Evolutionary conservation across 2,113 vertebrate genomes (phyloP).

Genomic region (Ailurus styani): DNA sequence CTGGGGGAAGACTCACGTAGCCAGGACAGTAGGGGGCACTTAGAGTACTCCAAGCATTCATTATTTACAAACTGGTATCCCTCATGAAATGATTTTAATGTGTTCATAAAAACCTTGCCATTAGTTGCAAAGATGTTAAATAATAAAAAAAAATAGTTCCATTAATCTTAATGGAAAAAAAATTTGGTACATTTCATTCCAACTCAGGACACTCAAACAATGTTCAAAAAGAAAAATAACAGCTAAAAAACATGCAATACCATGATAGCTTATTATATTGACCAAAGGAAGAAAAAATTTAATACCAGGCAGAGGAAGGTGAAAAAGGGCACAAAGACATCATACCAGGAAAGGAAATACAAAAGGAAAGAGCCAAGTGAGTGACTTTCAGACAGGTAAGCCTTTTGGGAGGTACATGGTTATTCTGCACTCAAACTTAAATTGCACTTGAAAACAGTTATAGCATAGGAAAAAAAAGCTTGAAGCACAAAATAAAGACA

Average conservation of each 20-base stretch:
- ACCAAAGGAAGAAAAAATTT: not conserved
- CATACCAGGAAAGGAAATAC: not conserved
- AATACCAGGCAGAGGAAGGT: not conserved
- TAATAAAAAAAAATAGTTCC: not conserved
- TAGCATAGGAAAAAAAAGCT: not conserved
- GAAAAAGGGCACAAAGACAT: not conserved
- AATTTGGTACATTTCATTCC: not conserved
- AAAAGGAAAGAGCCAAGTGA: not conserved
- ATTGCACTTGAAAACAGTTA: not conserved
- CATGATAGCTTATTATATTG: not conserved
- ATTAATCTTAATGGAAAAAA: not conserved
- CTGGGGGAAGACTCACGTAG: not conserved
- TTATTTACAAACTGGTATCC: not conserved
- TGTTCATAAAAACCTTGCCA: not conserved
- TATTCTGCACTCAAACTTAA: not conserved
- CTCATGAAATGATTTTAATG: not conserved
- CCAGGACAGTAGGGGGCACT: not conserved
- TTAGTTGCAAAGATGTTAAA: not conserved
- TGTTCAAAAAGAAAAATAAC: slow-evolving; percentile 5
- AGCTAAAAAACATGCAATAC: not conserved
- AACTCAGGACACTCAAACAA: not conserved
- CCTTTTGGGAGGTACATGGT: not conserved
- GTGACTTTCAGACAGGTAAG: not conserved
- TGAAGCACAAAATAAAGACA: not conserved
- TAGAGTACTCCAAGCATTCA: not conserved